These are phyloP conservation scores for Amblyornis subalaris DNA, from an alignment of 2,113 vertebrate species.

Conservation along the genomic window DNA sequence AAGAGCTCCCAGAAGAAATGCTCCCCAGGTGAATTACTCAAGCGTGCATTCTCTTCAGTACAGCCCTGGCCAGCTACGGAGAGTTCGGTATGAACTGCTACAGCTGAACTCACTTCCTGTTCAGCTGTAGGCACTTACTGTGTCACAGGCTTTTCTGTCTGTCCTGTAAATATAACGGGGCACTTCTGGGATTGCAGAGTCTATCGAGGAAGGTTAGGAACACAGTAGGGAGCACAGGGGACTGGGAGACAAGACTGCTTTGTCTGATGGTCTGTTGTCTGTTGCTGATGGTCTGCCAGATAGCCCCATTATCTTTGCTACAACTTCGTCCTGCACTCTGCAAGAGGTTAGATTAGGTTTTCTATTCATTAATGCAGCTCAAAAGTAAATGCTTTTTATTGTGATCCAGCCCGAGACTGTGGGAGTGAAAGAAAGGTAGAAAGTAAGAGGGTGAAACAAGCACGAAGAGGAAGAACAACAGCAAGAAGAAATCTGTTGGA, in stretches of 20 bases:
- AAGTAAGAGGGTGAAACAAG: not conserved
- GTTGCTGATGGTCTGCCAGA: not conserved
- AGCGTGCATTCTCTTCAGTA: rapidly evolving
- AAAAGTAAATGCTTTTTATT: not conserved
- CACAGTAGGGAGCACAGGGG: not conserved
- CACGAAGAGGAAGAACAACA: not conserved
- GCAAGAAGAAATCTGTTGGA: not conserved
- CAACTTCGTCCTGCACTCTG: not conserved
- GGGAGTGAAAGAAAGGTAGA: not conserved
- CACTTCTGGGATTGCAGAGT: not conserved
- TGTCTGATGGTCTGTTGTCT: not conserved
- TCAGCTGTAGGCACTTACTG: not conserved
- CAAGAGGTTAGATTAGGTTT: not conserved
- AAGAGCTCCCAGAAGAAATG: not conserved
- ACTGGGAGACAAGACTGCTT: not conserved
- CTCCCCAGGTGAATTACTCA: not conserved
- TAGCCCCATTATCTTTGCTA: not conserved
- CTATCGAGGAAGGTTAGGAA: not conserved
- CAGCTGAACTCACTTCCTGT: conserved; percentile 7
- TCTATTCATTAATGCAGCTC: not conserved
- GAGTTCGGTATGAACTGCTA: not conserved
- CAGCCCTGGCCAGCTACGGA: not conserved
- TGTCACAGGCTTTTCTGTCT: not conserved
- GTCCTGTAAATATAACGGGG: not conserved
- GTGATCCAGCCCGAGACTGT: not conserved